phyloP scores from a whole-genome alignment of 2,888 invertebrate genomes.

The Eucriotettix oculatus region DNA sequence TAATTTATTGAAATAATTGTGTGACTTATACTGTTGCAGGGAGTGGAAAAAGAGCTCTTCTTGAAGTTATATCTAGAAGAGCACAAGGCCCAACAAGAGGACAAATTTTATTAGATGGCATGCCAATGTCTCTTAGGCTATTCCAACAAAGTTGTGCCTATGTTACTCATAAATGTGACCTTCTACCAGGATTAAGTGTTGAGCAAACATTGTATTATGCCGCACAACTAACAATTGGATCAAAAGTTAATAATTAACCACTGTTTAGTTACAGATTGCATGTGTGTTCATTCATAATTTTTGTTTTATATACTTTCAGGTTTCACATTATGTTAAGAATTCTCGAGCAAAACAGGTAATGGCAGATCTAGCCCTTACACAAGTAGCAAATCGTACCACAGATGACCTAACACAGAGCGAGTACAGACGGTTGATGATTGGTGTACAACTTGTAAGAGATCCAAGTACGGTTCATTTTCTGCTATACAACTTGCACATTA shows the following conservation, averaged over 20 bases:
- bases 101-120: slow-evolving; percentile 76
- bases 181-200: slow-evolving; percentile 74
- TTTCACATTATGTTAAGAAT: slow-evolving; percentile 58
- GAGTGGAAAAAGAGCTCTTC: slow-evolving; percentile 83
- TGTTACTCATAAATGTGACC: slow-evolving; percentile 70
- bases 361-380: slow-evolving; percentile 83
- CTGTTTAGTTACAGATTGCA: background rate
- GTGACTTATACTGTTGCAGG: slow-evolving; percentile 31
- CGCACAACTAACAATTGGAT: slow-evolving; percentile 34
- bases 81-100: slow-evolving; percentile 71
- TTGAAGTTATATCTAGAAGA: slow-evolving; percentile 78
- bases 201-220: slow-evolving; percentile 71
- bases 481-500: background rate
- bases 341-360: slow-evolving; percentile 82
- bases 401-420: slow-evolving; percentile 78
- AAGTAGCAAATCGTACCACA: slow-evolving; percentile 70
- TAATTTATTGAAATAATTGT: no score
- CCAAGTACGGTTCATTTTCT: slow-evolving; percentile 44
- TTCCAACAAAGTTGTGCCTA: slow-evolving; percentile 79
- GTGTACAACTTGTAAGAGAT: slow-evolving; percentile 83
- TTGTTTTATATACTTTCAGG: slow-evolving; percentile 25
- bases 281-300: background rate
- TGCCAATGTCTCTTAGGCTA: slow-evolving; percentile 59
- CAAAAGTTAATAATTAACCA: slow-evolving; percentile 37
- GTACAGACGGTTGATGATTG: slow-evolving; percentile 75